Evolutionary conservation across 2,797 vertebrate genomes (phyloP), one percentile per base, ranked within the genome.

Genomic region (Gymnoscopelus microlampas): DNA sequence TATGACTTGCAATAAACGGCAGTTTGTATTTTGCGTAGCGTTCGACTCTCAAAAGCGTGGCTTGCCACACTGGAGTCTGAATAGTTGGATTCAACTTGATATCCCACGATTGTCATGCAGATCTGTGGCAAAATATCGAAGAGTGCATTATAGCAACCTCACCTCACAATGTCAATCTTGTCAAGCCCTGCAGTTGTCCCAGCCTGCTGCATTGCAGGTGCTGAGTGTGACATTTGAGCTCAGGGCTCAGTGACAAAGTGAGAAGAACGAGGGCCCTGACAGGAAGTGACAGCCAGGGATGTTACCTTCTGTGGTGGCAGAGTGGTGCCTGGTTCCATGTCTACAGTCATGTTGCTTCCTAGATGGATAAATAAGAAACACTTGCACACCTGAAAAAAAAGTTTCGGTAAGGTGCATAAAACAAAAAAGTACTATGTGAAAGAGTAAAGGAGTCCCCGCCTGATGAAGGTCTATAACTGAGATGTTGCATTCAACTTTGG

Each of bases 181-280:
- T 66, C 10, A 4, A 76, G 80, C 66, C 82, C 81, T 77, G 82
- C 85, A 49, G 81, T 68, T 71, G 76, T 71, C 73, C 70, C 75
- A 63, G 79, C 65, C 77, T 91, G 89, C 88, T 91, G 87, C 91
- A 92, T 86, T 92, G 91, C 91, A 90, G 93, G 87, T 88, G 87
- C 78, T 83, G 78, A 88, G 80, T 85, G 79, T 87, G 82, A 89
- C 84, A 88, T 84, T 85, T 86, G 81, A 81, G 86, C 83, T 74
- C 62, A 61, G 71, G 70, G 81, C 82, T 85, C 76, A 24, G 74
- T 76, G 65, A 55, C 76, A 59, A 72, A 83, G 72, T 63, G 58
- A 77, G 78, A 86, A 77, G 66, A 78, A 79, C 58, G 61, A 78
- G 78, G 79, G 77, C 63, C 66, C 58, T 83, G 80, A 86, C 80